These are phyloP conservation scores for Amblyopsis rosae DNA, from an alignment of 2,113 vertebrate genomes.

Conservation along the genomic window DNA sequence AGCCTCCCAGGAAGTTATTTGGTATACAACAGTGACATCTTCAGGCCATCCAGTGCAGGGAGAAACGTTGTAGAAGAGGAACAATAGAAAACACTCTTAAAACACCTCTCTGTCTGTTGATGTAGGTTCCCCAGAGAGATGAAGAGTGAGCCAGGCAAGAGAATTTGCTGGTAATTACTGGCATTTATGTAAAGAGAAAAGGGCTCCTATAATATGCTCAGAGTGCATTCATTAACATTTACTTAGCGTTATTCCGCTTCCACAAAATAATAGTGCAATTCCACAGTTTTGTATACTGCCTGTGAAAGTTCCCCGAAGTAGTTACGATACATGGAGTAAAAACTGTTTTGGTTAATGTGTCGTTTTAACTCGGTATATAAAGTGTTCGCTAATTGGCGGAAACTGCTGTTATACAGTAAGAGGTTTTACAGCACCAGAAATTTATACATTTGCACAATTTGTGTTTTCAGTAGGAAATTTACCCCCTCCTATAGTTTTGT, in stretches of 20 bases:
- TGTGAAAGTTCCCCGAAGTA: background rate
- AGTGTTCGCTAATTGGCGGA: background rate
- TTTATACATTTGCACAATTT: background rate
- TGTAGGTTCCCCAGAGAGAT: constrained; percentile 23
- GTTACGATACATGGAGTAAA: too few relatives aligned
- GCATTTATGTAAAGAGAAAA: constrained; percentile 58
- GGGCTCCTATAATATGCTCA: constrained; percentile 47
- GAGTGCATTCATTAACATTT: constrained; percentile 69
- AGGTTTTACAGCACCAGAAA: background rate
- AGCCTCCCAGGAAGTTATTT: constrained; percentile 44
- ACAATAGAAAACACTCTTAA: constrained; percentile 31
- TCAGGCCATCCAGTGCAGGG: constrained; percentile 47
- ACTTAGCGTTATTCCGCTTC: constrained; percentile 43
- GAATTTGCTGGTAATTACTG: constrained; percentile 64
- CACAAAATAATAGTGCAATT: constrained; percentile 11
- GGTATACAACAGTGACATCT: constrained; percentile 80
- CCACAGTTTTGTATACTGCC: background rate
- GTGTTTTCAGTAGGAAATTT: background rate
- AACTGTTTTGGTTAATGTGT: background rate
- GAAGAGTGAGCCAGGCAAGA: background rate
- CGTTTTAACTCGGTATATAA: background rate
- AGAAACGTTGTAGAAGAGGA: background rate
- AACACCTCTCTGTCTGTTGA: constrained; percentile 21
- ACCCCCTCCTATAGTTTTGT: background rate
- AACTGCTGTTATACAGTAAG: background rate